Evolutionary conservation across 2,113 vertebrate species (phyloP).

Genomic region (Nothocercus nigrocapillus): DNA sequence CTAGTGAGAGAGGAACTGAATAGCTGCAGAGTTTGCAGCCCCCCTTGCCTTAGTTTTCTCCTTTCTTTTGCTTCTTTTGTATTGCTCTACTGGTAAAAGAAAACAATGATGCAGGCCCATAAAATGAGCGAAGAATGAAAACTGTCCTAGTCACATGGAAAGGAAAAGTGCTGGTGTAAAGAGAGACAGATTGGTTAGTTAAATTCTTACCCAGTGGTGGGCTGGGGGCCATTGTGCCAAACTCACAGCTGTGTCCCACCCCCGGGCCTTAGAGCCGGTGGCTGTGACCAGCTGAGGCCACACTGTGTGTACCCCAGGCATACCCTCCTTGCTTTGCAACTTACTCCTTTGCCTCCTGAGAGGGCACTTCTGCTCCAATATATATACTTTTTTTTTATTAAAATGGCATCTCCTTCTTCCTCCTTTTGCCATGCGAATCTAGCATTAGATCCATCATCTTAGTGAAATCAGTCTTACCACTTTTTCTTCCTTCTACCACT

Average conservation of each 20-base stretch:
- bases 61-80: neutral
- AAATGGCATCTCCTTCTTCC: neutral
- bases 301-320: neutral
- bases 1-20: neutral
- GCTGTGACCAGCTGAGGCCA: neutral
- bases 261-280: neutral
- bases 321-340: neutral
- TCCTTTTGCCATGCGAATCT: neutral
- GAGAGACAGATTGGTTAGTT: neutral
- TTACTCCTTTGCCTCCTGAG: neutral
- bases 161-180: neutral
- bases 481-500: neutral
- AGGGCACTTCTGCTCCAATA: neutral
- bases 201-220: neutral
- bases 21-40: neutral
- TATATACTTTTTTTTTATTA: neutral
- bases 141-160: neutral
- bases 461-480: neutral
- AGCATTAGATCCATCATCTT: neutral
- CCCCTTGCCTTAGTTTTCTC: neutral
- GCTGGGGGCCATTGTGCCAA: neutral
- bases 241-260: neutral
- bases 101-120: neutral
- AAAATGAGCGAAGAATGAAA: slow-evolving; percentile 31
- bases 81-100: slow-evolving; percentile 13